phyloP scores from a whole-genome alignment of 2,113 vertebrate genomes.

The Albula glossodonta region DNA sequence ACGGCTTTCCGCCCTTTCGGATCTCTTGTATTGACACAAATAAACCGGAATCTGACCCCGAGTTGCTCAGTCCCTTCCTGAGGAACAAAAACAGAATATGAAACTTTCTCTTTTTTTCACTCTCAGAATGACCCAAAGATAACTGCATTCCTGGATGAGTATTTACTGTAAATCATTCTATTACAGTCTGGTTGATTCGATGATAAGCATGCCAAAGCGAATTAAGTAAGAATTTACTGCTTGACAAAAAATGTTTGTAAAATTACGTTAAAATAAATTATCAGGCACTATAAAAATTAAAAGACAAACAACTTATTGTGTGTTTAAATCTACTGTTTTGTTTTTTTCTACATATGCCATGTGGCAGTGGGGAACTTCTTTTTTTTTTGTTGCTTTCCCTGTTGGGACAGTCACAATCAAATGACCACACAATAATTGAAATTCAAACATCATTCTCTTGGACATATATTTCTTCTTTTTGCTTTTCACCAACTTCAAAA shows the following conservation, averaged over 20 bases:
- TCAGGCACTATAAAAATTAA: too few species aligned
- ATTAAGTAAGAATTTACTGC: background rate
- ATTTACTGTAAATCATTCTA: background rate
- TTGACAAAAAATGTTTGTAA: too few species aligned
- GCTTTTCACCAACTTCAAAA: background rate
- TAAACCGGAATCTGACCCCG: background rate
- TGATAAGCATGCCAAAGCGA: background rate
- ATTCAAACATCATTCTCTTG: too few species aligned
- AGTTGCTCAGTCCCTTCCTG: conserved; percentile 2
- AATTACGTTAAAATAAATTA: too few species aligned
- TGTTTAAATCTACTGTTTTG: too few species aligned
- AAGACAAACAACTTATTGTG: too few species aligned
- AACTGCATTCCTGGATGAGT: background rate
- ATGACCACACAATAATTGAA: too few species aligned
- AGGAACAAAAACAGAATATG: background rate
- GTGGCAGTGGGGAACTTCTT: too few species aligned
- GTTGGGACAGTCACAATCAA: too few species aligned
- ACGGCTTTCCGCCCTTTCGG: background rate
- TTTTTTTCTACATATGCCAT: too few species aligned
- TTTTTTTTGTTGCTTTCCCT: too few species aligned
- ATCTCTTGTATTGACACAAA: background rate
- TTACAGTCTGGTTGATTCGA: background rate
- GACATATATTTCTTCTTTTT: background rate
- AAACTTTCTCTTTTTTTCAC: background rate
- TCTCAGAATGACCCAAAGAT: background rate